Evolutionary conservation across 1,140 invertebrate species (phyloP).

Genomic region (Drosophila auraria): DNA sequence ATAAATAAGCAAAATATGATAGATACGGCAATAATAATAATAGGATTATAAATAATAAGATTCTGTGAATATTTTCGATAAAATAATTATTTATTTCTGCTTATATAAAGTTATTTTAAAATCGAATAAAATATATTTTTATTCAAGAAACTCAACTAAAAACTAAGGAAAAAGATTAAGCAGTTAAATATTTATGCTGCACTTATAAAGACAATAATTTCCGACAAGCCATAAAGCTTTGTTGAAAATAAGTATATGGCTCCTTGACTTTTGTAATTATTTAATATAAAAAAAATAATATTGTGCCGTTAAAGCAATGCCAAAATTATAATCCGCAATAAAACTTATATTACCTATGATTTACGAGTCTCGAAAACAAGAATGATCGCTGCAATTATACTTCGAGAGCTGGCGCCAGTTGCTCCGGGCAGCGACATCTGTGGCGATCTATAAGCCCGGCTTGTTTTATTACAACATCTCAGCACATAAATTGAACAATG

Average conservation of each 20-base stretch:
- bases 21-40: background rate
- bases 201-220: constrained; percentile 1
- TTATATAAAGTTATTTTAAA: no score
- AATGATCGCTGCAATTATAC: constrained; percentile 54
- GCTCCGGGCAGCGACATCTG: constrained; percentile 14
- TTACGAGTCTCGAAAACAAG: constrained; percentile 46
- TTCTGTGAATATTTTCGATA: no score
- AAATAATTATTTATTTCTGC: no score
- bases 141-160: no score
- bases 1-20: background rate
- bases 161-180: background rate
- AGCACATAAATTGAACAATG: constrained; percentile 79
- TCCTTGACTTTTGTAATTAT: background rate
- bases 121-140: no score
- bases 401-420: constrained; percentile 61
- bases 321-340: constrained; percentile 21
- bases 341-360: constrained; percentile 42
- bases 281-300: constrained; percentile 22
- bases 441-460: constrained; percentile 26
- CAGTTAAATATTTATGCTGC: background rate
- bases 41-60: background rate
- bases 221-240: background rate
- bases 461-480: constrained; percentile 78
- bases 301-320: constrained; percentile 26
- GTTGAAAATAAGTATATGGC: background rate